Evolutionary conservation across 1,140 invertebrate species (phyloP).

Genomic region (Medauroidea extradentata): DNA sequence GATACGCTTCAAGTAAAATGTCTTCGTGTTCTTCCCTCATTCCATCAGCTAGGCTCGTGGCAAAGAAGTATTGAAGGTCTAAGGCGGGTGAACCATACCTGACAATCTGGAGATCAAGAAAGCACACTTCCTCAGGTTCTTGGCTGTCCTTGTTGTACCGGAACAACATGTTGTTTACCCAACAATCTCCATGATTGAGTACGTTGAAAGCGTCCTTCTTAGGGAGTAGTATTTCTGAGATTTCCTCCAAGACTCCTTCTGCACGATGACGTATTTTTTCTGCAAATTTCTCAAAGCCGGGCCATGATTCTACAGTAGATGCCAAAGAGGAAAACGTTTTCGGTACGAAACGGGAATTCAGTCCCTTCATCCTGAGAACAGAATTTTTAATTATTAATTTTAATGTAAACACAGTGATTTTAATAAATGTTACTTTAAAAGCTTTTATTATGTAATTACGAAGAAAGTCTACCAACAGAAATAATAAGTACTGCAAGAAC

Average conservation of each 20-base stretch:
- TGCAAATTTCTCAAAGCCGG: not conserved
- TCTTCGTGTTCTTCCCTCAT: slow-evolving; percentile 38
- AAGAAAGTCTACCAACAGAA: no score
- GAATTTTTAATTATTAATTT: no score
- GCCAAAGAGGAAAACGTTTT: not conserved
- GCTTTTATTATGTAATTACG: no score
- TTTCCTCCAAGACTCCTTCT: not conserved
- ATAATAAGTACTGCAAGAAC: no score
- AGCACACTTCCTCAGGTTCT: slow-evolving; percentile 23
- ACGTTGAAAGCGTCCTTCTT: slow-evolving; percentile 23
- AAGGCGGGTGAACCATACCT: slow-evolving; percentile 47
- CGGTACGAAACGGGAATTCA: no score
- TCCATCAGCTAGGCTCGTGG: slow-evolving; percentile 43
- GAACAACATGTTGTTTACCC: slow-evolving; percentile 54
- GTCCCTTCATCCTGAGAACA: no score
- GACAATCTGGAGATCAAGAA: slow-evolving; percentile 41
- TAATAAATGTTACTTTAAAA: no score
- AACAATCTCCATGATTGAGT: slow-evolving; percentile 50
- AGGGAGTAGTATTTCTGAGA: not conserved
- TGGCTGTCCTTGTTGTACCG: slow-evolving; percentile 21
- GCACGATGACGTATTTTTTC: not conserved
- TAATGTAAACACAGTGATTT: no score
- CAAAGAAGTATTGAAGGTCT: slow-evolving; percentile 55
- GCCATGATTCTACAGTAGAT: not conserved
- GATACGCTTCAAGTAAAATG: slow-evolving; percentile 42